These are phyloP conservation scores for Trachelus troglodyta DNA, from an alignment of 2,888 invertebrate species.

Conservation along the genomic window DNA sequence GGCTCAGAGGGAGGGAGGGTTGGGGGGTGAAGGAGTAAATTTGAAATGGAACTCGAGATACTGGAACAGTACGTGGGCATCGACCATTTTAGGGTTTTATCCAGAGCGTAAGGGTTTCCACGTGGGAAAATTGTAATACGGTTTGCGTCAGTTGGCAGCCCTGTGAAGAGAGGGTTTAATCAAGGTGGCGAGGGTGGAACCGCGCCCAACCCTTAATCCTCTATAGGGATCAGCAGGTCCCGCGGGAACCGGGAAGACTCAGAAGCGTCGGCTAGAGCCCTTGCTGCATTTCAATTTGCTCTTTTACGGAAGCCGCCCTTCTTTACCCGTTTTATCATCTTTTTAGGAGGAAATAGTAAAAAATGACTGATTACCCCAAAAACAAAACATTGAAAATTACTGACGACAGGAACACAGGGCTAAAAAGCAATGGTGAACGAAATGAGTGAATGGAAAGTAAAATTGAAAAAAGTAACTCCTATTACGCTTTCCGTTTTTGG, in stretches of 20 bases:
- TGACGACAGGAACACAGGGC: not conserved
- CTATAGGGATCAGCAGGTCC: not conserved
- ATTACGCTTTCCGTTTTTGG: not conserved
- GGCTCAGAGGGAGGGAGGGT: too few species aligned
- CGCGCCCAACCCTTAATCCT: constrained; percentile 1
- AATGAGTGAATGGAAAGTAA: not conserved
- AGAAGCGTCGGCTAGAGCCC: not conserved
- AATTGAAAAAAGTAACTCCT: not conserved
- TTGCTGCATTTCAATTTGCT: not conserved
- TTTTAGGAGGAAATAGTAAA: not conserved
- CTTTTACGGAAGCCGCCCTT: not conserved
- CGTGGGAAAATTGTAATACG: not conserved
- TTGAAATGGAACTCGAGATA: too few species aligned
- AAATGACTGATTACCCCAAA: not conserved
- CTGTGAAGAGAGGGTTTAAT: constrained; percentile 5
- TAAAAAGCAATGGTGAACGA: not conserved
- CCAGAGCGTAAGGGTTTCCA: not conserved
- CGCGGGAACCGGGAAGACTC: not conserved
- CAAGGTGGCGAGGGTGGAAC: not conserved
- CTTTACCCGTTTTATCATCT: not conserved
- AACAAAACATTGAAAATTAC: not conserved
- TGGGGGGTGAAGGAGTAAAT: too few species aligned
- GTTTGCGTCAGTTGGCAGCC: not conserved
- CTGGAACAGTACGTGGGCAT: not conserved
- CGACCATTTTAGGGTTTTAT: not conserved